Base-by-base conservation (phyloP, 2,888 invertebrate genomes). In the Sarcophaga caerulescens region DNA sequence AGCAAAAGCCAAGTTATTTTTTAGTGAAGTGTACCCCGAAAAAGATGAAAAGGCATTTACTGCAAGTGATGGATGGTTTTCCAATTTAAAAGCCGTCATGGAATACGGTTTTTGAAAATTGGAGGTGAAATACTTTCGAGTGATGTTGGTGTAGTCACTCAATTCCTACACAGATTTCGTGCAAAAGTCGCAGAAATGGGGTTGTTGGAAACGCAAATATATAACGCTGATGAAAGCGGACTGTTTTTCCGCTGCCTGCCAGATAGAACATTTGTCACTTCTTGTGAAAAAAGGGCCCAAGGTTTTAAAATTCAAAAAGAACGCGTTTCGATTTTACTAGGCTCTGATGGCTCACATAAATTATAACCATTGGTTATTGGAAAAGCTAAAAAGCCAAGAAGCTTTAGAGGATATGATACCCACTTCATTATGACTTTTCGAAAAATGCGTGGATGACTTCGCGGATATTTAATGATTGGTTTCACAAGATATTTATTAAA, bases 361-460 rank as follows among this genome's bases (percentile, higher is more conserved):
- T 45, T 45, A 11, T 3, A 11, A 11, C 65, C 66, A 66, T 76
- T 76, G 66, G 57, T 52, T 21, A 76, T 66, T 76, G 76, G 57
- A 76, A 66, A 76, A 76, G 66, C 66, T 11, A 74, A 62, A 70
- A 70, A 78, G 3, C 78, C 60, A 5, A 60, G 70, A 60, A n/a
- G 44, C 59, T 78, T 78, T 17, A 68, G 69, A 47, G n/a, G 62
- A 35, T 78, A 70, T 12, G 59, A 45, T 65, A 52, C n/a, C 80
- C 63, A 21, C 81, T 82, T 4, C 81, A 82, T 57, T 76, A 82
- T 52, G 35, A 81, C 52, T 81, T 74, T 75, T 60, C 63, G 35
- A 71, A 77, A 71, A 71, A 77, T 82, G 76, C 76, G 44, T 82
- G 82, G 70, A 77, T 82, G 77, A 77, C 77, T 14, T 82, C 77